Conservation (phyloP, 2,888 invertebrate species). For the Allophyes oxyacanthae region DNA sequence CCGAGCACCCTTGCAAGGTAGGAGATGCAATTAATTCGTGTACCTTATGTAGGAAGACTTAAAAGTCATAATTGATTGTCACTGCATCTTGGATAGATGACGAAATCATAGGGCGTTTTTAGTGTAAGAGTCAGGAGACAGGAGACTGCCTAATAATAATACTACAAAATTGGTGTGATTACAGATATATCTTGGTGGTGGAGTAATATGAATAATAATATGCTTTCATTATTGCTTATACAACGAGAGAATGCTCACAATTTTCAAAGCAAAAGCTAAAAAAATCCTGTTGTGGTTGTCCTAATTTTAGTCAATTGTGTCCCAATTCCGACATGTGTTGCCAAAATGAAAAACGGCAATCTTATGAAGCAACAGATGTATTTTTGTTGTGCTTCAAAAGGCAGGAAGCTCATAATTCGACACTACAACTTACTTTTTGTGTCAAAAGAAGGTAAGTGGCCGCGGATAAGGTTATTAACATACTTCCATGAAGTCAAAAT, state of each 20-base stretch:
- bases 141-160: slow-evolving; percentile 37
- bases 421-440: slow-evolving; percentile 33
- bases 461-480: slow-evolving; percentile 36
- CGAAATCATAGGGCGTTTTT: slow-evolving; percentile 68
- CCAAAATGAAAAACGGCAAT: slow-evolving; percentile 9
- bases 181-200: background rate
- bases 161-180: slow-evolving; percentile 23
- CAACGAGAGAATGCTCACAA: no score
- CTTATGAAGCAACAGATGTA: slow-evolving; percentile 5
- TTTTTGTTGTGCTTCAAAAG: slow-evolving; percentile 25
- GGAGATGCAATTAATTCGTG: slow-evolving; percentile 53
- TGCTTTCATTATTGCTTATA: no score
- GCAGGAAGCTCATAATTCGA: slow-evolving; percentile 43
- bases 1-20: slow-evolving; percentile 66
- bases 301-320: slow-evolving; percentile 15
- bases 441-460: slow-evolving; percentile 34
- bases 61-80: slow-evolving; percentile 55
- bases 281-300: slow-evolving; percentile 1
- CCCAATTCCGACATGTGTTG: slow-evolving; percentile 16
- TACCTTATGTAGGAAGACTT: slow-evolving; percentile 40
- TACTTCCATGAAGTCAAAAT: slow-evolving; percentile 16
- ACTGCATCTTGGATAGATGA: slow-evolving; percentile 56
- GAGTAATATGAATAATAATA: background rate
- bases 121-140: slow-evolving; percentile 54
- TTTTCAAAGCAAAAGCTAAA: background rate